Base-by-base conservation (phyloP, 2,888 invertebrate species). In the Drosophila ochracea region DNA sequence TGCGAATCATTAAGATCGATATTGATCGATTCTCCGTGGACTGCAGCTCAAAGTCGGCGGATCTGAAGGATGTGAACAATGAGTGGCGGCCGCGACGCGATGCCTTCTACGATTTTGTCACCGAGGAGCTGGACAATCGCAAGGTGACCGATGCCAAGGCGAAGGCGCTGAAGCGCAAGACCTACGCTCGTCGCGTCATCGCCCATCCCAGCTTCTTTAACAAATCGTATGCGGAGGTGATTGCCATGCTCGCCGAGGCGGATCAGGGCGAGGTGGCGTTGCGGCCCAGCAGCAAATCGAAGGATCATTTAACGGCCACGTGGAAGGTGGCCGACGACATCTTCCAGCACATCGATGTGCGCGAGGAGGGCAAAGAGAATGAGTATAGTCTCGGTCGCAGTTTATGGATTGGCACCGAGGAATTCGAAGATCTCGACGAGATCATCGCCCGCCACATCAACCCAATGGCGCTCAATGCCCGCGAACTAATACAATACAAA, bases 371-470 rank as follows among this genome's bases (percentile, higher is more conserved):
- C 19, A 99, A 99, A 94, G 97, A 98, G 91, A 99, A 99, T 92
- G 97, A 97, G 0, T 99, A 99, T 92, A 98, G 98, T 65, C 94
- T 99, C 81, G 99, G 99, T 61, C 95, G 96, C 89, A 95, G 95
- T 7, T 94, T 99, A 16, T 97, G 96, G 96, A 99, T 99, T 84
- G 96, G 96, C 41, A 96, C 95, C 73, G 97, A 99, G 89, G 98
- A 99, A 91, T 99, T 98, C 93, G 99, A 99, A 94, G 99, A 99
- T 94, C 94, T 99, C 39, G 99, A 99, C 93, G 99, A 99, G 96
- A 99, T 99, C 72, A 97, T 99, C 65, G 99, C 99, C 0, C 95
- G 99, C 16, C 96, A 98, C 93, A 96, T 99, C 7, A 98, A 97
- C 72, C 99, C 99, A 0, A 99, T 99, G 99, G 99, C 99, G 0